These are phyloP conservation scores for Atta cephalotes DNA, from an alignment of 1,140 invertebrate species.

Conservation along the genomic window DNA sequence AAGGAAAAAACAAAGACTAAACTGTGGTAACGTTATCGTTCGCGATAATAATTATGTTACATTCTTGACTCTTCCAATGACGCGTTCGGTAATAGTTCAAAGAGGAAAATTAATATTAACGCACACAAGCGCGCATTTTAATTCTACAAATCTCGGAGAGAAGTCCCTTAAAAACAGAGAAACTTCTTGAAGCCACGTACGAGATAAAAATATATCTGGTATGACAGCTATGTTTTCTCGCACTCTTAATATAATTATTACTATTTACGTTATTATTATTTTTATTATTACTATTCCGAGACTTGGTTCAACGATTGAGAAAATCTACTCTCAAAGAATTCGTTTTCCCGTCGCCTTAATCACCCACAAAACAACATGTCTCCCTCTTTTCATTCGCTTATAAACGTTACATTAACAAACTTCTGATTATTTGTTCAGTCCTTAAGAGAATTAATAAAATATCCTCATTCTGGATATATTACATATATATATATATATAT, in stretches of 20 bases:
- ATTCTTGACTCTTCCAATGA: constrained; percentile 21
- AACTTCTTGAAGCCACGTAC: constrained; percentile 47
- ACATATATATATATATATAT: too few relatives aligned
- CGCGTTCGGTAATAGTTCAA: constrained; percentile 11
- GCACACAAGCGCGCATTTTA: neutral
- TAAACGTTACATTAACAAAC: constrained; percentile 55
- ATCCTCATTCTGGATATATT: constrained; percentile 75
- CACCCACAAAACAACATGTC: constrained; percentile 6
- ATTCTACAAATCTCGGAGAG: constrained; percentile 29
- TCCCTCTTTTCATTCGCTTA: constrained; percentile 10
- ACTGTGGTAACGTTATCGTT: constrained; percentile 66
- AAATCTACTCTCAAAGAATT: neutral
- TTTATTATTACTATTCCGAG: constrained; percentile 51
- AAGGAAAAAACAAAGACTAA: constrained; percentile 56
- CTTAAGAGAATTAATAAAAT: constrained; percentile 80
- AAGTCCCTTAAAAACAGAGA: constrained; percentile 10
- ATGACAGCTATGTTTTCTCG: constrained; percentile 38
- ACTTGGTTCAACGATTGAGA: constrained; percentile 27
- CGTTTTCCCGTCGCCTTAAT: neutral
- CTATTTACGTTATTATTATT: constrained; percentile 39
- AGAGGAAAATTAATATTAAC: constrained; percentile 36
- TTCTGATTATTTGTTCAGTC: constrained; percentile 67
- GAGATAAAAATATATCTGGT: constrained; percentile 62
- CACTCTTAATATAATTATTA: constrained; percentile 48
- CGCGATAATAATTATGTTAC: constrained; percentile 19